A percentile compares a stretch with the other conserved stretches of the same genome.
phyloP scores from a whole-genome alignment of 1,140 invertebrate species.

The Grapholita molesta region DNA sequence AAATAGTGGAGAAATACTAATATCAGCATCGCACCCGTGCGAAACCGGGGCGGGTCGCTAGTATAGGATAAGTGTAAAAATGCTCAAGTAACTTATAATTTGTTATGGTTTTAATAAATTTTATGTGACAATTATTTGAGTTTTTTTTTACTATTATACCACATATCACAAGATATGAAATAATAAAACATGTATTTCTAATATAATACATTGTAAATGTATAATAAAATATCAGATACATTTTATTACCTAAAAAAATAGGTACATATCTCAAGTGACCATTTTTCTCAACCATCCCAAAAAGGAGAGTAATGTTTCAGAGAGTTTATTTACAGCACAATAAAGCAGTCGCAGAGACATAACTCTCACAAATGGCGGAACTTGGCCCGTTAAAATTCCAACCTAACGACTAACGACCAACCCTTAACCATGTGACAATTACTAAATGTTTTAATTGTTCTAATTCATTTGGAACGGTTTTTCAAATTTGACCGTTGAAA shows the following conservation, averaged over 20 bases:
- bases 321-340: conserved; percentile 15
- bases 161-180: no score
- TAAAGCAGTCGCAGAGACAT: conserved; percentile 32
- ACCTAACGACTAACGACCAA: not conserved
- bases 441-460: not conserved
- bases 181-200: no score
- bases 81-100: no score
- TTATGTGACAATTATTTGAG: no score
- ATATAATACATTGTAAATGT: no score
- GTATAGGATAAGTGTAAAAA: no score
- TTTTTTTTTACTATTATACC: no score
- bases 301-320: not conserved
- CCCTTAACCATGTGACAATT: not conserved
- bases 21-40: no score
- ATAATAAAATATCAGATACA: no score
- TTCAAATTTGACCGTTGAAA: not conserved
- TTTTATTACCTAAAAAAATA: not conserved
- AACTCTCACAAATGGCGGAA: conserved; percentile 29
- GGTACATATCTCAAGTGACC: not conserved
- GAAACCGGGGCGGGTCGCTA: no score
- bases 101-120: no score
- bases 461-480: not conserved
- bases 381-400: conserved; percentile 38
- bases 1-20: no score
- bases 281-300: not conserved